Percentiles rank a stretch among this genome's conserved stretches.
These are phyloP conservation scores for Tichodroma muraria DNA, from an alignment of 2,113 vertebrate genomes.

Conservation along the genomic window DNA sequence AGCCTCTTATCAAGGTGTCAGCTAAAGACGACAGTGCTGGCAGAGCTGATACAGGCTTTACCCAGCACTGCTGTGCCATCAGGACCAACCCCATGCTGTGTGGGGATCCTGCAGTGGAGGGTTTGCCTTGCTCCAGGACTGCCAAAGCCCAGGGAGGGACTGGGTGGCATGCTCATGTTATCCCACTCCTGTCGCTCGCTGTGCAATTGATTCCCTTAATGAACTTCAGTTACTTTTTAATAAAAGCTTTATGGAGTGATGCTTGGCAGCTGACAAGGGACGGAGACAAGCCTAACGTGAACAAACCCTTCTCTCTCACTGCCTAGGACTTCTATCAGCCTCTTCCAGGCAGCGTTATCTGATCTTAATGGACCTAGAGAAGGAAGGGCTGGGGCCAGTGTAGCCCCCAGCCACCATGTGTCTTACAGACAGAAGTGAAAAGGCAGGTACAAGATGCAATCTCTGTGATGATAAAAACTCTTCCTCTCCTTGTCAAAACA, in stretches of 20 bases:
- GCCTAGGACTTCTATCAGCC: background rate
- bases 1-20: background rate
- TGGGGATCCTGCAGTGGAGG: accelerated
- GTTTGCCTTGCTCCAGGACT: background rate
- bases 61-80: background rate
- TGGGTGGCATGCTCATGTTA: accelerated
- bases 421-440: background rate
- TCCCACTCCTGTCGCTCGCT: background rate
- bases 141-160: background rate
- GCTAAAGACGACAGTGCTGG: background rate
- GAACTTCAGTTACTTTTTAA: background rate
- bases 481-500: background rate
- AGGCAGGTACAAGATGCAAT: background rate
- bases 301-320: background rate
- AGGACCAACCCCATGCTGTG: accelerated
- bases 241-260: background rate
- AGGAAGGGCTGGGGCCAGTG: background rate
- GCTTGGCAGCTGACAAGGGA: background rate
- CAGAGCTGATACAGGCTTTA: background rate
- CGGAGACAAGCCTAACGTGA: background rate
- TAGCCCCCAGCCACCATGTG: accelerated
- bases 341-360: background rate
- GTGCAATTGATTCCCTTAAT: background rate
- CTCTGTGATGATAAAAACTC: background rate
- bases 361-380: background rate